A percentile compares a stretch with the other conserved stretches of the same genome.
phyloP scores from a whole-genome alignment of 2,797 vertebrate species.

The Smutsia gigantea region DNA sequence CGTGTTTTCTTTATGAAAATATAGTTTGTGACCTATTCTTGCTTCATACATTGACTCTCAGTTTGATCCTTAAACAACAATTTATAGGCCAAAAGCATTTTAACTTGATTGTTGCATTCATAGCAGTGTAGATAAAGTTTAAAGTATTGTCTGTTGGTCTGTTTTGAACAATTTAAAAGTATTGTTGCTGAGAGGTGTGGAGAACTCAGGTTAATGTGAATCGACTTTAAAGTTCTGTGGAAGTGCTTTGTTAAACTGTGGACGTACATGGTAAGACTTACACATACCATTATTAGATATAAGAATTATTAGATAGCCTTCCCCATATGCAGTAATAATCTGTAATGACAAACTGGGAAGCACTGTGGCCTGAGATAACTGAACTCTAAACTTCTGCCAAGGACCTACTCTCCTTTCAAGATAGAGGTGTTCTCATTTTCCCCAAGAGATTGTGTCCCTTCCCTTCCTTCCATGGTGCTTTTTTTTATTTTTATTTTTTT shows the following conservation, averaged over 20 bases:
- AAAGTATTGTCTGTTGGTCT: too few relatives aligned
- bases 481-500: not conserved
- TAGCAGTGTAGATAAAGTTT: not conserved
- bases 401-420: not conserved
- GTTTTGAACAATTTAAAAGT: too few relatives aligned
- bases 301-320: not conserved
- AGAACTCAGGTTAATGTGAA: not conserved
- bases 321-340: not conserved
- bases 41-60: not conserved
- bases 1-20: conserved; percentile 38
- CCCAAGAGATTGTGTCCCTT: not conserved
- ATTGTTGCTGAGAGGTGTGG: not conserved
- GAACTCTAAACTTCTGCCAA: not conserved
- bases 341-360: not conserved
- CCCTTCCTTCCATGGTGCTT: not conserved
- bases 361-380: not conserved
- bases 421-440: conserved; percentile 27
- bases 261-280: not conserved
- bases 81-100: conserved; percentile 24
- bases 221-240: conserved; percentile 15
- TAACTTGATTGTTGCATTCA: not conserved
- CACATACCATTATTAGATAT: not conserved
- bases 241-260: conserved; percentile 21
- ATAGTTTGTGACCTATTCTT: conserved; percentile 1
- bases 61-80: not conserved